Base-by-base conservation (phyloP, 2,113 vertebrate species). In the Chrysochloris asiatica region DNA sequence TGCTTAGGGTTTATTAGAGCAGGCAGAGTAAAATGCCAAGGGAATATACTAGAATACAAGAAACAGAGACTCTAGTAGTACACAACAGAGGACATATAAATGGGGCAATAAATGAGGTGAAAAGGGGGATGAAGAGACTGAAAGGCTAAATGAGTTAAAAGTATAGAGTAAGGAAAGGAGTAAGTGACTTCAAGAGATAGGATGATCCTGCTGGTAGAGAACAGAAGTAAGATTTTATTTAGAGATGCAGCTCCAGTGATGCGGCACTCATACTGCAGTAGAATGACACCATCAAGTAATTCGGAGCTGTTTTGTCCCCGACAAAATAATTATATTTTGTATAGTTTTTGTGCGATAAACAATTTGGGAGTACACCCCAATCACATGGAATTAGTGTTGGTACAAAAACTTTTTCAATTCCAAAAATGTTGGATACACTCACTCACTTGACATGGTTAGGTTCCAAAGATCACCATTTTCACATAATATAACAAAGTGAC, bases 251-350 rank as follows among this genome's bases (percentile, higher is more conserved):
- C 17, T 33, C 33, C 36, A 48, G 43, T 26, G 33, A 79, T 10
- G 4, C 59, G 43, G 33, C 47, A n/a, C 30, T 80, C n/a, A 71
- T 4, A 54, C 9, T 72, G 50, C 38, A 45, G 24, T 17, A 75
- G n/a, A 87, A 65, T 30, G 6, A 93, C 36, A 36, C 3, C 67
- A 56, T 36, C n/a, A 83, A 72, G 14, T 81, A 63, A 87, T 33
- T 45, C 17, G 21, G 36, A 86, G 33, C 50, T 63, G 30, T 61
- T 17, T 50, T 36, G 63, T 52, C 33, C 47, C 30, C 45, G 33
- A 59, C 21, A 65, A 83, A 78, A 56, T 1, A 81, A 22, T 47
- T 81, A 59, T 86, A 89, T 41, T 90, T 86, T 93, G 48, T 79
- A 22, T 8, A 75, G 59, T 75, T 88, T 83, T 30, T 41, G 75